Conservation (phyloP, 2,797 vertebrate species). For the Morus bassanus region DNA sequence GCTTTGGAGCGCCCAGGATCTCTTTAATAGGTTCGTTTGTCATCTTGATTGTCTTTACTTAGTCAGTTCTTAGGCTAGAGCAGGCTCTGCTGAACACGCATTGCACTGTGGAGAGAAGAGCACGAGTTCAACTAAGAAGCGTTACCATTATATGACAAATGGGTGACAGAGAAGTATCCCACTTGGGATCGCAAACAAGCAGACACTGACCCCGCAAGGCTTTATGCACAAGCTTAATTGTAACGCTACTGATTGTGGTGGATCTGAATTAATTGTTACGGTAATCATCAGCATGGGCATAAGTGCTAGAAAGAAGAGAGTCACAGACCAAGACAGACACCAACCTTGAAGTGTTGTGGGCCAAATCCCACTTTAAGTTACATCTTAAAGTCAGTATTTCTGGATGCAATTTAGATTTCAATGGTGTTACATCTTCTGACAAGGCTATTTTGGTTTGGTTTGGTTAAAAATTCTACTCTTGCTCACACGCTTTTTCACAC, state of each 20-base stretch:
- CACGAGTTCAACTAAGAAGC: background rate
- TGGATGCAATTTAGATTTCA: background rate
- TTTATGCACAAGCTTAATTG: background rate
- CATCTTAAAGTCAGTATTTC: background rate
- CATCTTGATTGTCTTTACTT: constrained; percentile 69
- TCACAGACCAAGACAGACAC: background rate
- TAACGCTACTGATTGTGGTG: background rate
- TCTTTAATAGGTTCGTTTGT: constrained; percentile 84
- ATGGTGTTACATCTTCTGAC: background rate
- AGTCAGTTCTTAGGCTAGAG: background rate
- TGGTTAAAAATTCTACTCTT: background rate
- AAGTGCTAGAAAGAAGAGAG: background rate
- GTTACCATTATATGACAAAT: background rate
- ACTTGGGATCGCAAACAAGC: background rate
- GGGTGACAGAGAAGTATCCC: background rate
- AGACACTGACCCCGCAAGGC: background rate
- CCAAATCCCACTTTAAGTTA: background rate
- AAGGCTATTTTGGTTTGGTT: no score
- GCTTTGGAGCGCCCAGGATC: constrained; percentile 77
- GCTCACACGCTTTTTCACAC: background rate
- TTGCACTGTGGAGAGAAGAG: constrained; percentile 55
- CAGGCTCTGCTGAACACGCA: background rate
- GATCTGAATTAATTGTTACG: background rate
- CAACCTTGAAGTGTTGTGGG: background rate
- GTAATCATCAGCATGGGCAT: accelerated